Evolutionary conservation across 2,797 vertebrate species (phyloP).

Genomic region (Tragelaphus oryx): DNA sequence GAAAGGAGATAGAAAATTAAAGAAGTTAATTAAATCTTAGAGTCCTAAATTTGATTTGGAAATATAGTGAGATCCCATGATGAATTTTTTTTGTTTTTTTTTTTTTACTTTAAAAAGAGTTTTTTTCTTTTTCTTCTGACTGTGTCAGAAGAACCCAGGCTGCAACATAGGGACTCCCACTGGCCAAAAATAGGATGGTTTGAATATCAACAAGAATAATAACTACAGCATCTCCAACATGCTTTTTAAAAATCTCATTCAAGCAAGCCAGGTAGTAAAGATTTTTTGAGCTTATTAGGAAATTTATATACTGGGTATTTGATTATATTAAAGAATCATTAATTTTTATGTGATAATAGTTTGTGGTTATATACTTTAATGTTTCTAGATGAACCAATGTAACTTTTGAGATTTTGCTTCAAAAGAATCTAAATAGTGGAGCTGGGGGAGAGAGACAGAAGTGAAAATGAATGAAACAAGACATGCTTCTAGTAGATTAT

Average conservation of each 20-base stretch:
- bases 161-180: background rate
- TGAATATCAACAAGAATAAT: background rate
- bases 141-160: background rate
- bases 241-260: background rate
- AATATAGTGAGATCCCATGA: background rate
- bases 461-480: background rate
- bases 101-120: background rate
- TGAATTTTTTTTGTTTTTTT: background rate
- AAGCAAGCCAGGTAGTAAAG: background rate
- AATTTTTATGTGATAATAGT: background rate
- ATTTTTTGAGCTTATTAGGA: background rate
- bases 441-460: background rate
- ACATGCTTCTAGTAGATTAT: background rate
- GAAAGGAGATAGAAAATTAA: background rate
- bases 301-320: background rate
- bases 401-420: background rate
- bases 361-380: background rate
- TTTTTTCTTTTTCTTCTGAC: background rate
- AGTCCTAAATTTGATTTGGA: background rate
- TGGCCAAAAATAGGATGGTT: background rate
- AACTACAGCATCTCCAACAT: background rate
- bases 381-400: background rate
- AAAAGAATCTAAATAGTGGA: background rate
- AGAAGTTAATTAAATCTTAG: background rate
- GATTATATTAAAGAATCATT: background rate